Evolutionary conservation across 2,797 vertebrate genomes (phyloP), one percentile per base, ranked within the genome.

Genomic region (Euthynnus affinis): DNA sequence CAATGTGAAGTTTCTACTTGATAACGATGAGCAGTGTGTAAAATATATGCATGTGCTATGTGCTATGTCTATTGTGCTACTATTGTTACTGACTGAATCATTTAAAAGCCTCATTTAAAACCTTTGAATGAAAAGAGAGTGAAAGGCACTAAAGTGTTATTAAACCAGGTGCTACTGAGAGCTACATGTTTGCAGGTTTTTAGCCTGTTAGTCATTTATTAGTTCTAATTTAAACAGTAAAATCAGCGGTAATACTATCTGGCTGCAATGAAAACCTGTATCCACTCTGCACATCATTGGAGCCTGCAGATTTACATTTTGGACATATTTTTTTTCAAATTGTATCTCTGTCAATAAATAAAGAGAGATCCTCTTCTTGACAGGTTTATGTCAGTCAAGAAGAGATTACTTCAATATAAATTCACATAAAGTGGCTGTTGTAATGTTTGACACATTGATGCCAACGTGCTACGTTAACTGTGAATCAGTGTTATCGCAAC

Each of bases 401-500:
- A 29, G 10, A 1, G 3, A 25, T 48, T 34, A 70, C 3, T 52
- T 52, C 3, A 10, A 46, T 37, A 5, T 15, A 62, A 53, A 66
- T n/a, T 27, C 9, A 23, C 42, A 57, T 48, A 15, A 58, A 22
- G 37, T 48, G 10, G 17, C 37, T 70, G 55, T 62, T 52, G 18
- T 10, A 9, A 15, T 55, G 17, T 66, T 40, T 70, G 22, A 17
- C 29, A 52, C 34, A 5, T 29, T 48, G 9, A 76, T 75, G 40
- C 60, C 46, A 42, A 68, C 10, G 20, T 76, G 22, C 15, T 34
- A 22, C 5, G 3, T 22, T 71, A 23, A 60, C 29, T 27, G 22
- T 69, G 69, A 76, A 48, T 74, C 49, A 56, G 23, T n/a, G 13
- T 66, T 14, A 22, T 37, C 3, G 37, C 8, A 73, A 69, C 61